These are phyloP conservation scores for Drepanosiphum platanoidis DNA, from an alignment of 2,888 invertebrate genomes.

Conservation along the genomic window DNA sequence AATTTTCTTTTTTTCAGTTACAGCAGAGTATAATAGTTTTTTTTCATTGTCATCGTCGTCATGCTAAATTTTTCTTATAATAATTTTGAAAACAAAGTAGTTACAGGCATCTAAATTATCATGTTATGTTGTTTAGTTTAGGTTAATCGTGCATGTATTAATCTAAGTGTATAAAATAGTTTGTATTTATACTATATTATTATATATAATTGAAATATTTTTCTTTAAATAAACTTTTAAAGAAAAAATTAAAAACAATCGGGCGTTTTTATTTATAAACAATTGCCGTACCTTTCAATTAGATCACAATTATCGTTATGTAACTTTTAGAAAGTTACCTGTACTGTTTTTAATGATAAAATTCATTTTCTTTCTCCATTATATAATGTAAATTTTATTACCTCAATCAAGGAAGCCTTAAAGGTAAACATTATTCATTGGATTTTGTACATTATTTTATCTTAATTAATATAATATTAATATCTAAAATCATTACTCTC, in stretches of 20 bases:
- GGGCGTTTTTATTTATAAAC: slow-evolving; percentile 23
- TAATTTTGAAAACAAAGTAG: background rate
- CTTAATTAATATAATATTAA: background rate
- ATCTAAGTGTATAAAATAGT: slow-evolving; percentile 21
- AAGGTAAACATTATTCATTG: slow-evolving; percentile 1
- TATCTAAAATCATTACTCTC: slow-evolving; percentile 18
- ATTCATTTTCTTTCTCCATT: slow-evolving; percentile 3
- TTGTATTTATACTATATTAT: background rate
- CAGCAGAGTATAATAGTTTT: background rate
- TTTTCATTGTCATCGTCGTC: background rate
- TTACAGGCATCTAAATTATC: slow-evolving; percentile 43
- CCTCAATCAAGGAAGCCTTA: too few relatives aligned
- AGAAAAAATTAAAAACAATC: background rate
- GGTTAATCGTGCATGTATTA: background rate
- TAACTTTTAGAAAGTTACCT: background rate
- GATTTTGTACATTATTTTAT: slow-evolving; percentile 14
- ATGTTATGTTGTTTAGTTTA: slow-evolving; percentile 10
- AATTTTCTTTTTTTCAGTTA: slow-evolving; percentile 1
- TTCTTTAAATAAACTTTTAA: slow-evolving; percentile 41
- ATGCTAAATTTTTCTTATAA: background rate
- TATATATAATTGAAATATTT: slow-evolving; percentile 20
- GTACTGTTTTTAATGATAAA: background rate
- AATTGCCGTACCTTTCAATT: background rate
- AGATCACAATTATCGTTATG: background rate
- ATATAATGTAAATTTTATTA: background rate